Base-by-base conservation (phyloP, 2,888 invertebrate genomes). In the Drosophila affinis region DNA sequence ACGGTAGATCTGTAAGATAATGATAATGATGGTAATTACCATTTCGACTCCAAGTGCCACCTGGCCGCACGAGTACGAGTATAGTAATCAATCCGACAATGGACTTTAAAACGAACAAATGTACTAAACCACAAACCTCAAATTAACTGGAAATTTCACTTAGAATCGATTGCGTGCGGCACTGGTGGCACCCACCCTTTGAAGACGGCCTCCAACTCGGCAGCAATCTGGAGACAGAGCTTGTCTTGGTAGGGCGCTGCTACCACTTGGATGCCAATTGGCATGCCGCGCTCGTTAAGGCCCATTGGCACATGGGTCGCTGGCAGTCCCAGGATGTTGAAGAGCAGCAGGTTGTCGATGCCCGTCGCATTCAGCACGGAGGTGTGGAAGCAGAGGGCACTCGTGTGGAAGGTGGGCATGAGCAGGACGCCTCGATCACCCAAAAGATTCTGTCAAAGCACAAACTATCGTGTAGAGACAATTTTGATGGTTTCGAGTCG, bases 141-240 rank as follows among this genome's bases (percentile, higher is more conserved):
- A 67, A 57, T 67, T 69, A 17, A 56, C 49, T 10, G 53, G 9
- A 39, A 14, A 34, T 46, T 45, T 29, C 34, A 49, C 53, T 58
- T 24, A 27, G n/a, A 17, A 9, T 34, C 34, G 0, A 53, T 57
- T 34, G 39, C 57, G 54, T 89, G 77, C 12, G 68, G 72, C 7
- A 80, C 44, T 12, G 95, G 95, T 10, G 94, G 94, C 46, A 93
- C 91, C 98, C 98, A 98, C 1, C 98, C 98, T 2, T 97, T 96
- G 90, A 97, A 97, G 5, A 93, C 94, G 32, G 92, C 93, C 89
- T 98, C 97, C 51, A 98, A 91, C 83, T 96, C 95, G 72, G 93
- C 93, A 1, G 98, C 98, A 9, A 97, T 95, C 3, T 96, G 96
- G 51, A 98, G 91, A 74, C 97, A 96, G 12, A 97, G 92, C 72